A percentile compares a stretch with the other conserved stretches of the same genome.
Conservation (phyloP, 2,113 vertebrate genomes). For the Chloebia gouldiae region DNA sequence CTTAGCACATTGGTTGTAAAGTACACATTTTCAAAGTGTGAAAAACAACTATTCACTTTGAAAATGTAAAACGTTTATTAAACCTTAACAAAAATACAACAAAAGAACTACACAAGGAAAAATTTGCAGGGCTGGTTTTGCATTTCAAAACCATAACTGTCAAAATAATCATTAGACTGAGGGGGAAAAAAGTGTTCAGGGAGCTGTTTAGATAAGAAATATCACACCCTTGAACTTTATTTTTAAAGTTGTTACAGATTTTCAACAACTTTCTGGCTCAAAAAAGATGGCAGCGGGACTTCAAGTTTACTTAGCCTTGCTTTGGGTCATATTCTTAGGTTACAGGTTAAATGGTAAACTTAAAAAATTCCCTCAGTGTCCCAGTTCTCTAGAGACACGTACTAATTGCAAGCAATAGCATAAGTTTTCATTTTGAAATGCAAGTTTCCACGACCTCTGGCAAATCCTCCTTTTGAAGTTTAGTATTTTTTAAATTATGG, state of each 20-base stretch:
- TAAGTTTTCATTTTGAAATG: not conserved
- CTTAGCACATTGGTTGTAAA: not conserved
- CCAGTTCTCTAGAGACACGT: not conserved
- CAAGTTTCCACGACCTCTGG: not conserved
- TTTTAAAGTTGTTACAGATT: not conserved
- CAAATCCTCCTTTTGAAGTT: not conserved
- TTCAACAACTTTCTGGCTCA: not conserved
- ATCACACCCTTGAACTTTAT: not conserved
- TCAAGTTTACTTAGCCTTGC: not conserved
- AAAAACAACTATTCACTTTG: too few species aligned
- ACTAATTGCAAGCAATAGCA: not conserved
- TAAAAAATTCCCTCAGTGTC: not conserved
- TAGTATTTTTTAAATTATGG: not conserved
- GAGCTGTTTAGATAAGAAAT: not conserved
- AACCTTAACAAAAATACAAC: too few species aligned
- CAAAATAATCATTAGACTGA: not conserved
- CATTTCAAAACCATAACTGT: not conserved
- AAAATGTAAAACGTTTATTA: too few species aligned
- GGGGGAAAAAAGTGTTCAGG: not conserved
- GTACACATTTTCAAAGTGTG: not conserved
- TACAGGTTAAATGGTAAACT: not conserved
- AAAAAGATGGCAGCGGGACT: not conserved
- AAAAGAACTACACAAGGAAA: too few species aligned
- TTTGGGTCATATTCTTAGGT: not conserved
- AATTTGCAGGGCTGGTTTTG: not conserved